These are phyloP conservation scores for Cabera pusaria DNA, from an alignment of 2,888 invertebrate species.

Conservation along the genomic window DNA sequence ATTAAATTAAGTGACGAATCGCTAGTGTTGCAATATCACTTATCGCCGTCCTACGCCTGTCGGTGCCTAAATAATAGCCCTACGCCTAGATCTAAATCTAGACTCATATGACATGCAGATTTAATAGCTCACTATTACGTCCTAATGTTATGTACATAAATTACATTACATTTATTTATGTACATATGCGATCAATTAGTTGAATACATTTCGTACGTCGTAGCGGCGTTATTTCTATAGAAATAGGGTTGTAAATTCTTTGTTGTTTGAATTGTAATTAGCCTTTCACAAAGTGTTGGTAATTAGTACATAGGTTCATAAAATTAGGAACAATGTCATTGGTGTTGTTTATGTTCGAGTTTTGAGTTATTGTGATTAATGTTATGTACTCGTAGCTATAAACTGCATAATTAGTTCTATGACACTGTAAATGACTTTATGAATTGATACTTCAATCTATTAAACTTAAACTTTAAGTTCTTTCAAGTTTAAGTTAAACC, in stretches of 20 bases:
- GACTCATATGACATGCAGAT: conserved; percentile 41
- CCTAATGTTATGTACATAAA: conserved; percentile 48
- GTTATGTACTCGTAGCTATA: too few relatives aligned
- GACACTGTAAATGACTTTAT: too few relatives aligned
- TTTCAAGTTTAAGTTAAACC: too few relatives aligned
- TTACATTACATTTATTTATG: conserved; percentile 26
- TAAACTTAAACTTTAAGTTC: too few relatives aligned
- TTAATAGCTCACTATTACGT: conserved; percentile 36
- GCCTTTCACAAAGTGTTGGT: conserved; percentile 40
- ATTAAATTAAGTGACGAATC: too few relatives aligned
- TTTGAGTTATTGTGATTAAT: conserved; percentile 14
- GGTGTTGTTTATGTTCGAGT: conserved; percentile 21
- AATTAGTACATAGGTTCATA: conserved; percentile 1
- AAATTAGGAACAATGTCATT: conserved; percentile 46
- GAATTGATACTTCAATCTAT: too few relatives aligned
- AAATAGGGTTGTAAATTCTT: conserved; percentile 29
- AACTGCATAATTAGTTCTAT: too few relatives aligned
- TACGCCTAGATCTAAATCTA: conserved; percentile 26
- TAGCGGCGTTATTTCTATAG: conserved; percentile 23
- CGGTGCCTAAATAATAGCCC: conserved; percentile 12
- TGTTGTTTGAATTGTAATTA: conserved; percentile 27
- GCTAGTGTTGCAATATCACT: too few relatives aligned
- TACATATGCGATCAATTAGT: not conserved
- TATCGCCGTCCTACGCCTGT: not conserved
- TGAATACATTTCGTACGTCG: too few relatives aligned